Percentiles rank a stretch among this genome's conserved stretches.
Evolutionary conservation across 2,113 vertebrate species (phyloP).

Genomic region (Cercocebus atys): DNA sequence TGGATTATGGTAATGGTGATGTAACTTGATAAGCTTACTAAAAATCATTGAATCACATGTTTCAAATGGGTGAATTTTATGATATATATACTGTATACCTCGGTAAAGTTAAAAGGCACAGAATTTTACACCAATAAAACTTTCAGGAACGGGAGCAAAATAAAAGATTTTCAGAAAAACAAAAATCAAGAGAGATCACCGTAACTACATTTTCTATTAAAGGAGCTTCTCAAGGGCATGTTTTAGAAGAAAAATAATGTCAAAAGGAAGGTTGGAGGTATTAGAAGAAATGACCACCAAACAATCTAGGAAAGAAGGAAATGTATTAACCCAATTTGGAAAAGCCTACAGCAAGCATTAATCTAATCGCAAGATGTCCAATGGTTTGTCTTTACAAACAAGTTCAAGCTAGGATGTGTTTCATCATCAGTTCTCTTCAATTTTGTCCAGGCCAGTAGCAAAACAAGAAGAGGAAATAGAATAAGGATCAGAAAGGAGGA

Average conservation of each 20-base stretch:
- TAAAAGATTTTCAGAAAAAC: background rate
- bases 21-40: background rate
- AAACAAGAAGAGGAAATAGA: background rate
- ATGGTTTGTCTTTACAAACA: background rate
- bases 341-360: background rate
- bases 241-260: background rate
- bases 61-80: background rate
- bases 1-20: background rate
- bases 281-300: background rate
- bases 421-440: background rate
- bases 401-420: background rate
- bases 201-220: background rate
- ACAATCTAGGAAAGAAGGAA: background rate
- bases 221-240: background rate
- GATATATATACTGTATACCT: background rate
- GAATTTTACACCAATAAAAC: background rate
- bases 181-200: background rate
- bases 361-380: background rate
- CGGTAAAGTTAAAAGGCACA: background rate
- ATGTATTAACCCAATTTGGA: background rate
- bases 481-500: background rate
- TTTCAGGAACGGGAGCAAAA: background rate
- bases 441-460: background rate
- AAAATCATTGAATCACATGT: background rate
- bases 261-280: background rate